Evolutionary conservation across 2,113 vertebrate species (phyloP), one percentile per base, ranked within the genome.

Genomic region (Gallinago jamesoni): DNA sequence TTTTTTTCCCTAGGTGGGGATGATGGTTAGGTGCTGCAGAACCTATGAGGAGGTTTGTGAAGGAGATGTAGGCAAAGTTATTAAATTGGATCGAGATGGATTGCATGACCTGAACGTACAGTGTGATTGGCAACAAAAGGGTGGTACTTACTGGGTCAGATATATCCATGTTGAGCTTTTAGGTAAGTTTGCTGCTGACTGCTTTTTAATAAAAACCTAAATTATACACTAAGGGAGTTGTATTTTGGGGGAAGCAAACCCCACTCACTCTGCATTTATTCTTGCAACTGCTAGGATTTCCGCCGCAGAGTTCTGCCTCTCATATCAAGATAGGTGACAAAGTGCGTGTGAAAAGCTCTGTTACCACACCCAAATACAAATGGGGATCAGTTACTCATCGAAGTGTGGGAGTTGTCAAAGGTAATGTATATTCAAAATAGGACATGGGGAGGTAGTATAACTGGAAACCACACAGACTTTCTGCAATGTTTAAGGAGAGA

Each of bases 241-340:
- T 23, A 0, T n/a, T 64, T 53, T 88, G 27, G 11, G 5, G 31
- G 27, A 6, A 13, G 30, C 4, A 14, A 21, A 83, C 23, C 3
- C 9, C 5, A 27, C 50, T 96, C 35, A 91, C 39, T 4, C 1
- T 89, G 4, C 14, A 0, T 94, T 92, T 95, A 13, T 92, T 91
- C 5, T 95, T 96, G 30, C 25, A 48, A 47, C 48, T 93, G 31
- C 19, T 82, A 99, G 99, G 99, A 50, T 99, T 99, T 93, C 99
- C 99, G 57, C 99, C 99, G 1, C 99, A 99, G 85, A 99, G 98
- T 96, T 99, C 99, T 94, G 98, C 99, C 25, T 99, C 98, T 21
- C 99, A 99, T 77, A 99, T 99, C 96, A 99, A 99, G 97, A 99
- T 99, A 57, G 99, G 99, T 33, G 99, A 99, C 97, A 99, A 99